Evolutionary conservation across 1,140 invertebrate species (phyloP).

Genomic region (Hycleus phaleratus): DNA sequence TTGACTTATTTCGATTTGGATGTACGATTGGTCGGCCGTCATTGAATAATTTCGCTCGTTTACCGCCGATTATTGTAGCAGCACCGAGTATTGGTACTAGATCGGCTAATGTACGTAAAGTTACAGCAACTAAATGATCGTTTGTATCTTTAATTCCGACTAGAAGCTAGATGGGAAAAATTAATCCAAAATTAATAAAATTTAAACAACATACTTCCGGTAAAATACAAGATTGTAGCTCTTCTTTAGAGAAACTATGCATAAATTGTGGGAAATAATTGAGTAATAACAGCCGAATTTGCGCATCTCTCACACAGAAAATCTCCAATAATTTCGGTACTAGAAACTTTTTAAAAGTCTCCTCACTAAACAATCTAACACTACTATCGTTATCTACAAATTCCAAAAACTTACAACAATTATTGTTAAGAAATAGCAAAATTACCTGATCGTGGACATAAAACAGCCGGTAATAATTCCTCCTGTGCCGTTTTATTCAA

Average conservation of each 20-base stretch:
- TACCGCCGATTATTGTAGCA: constrained; percentile 69
- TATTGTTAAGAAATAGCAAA: too few species aligned
- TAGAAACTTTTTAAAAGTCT: constrained; percentile 59
- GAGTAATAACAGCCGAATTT: constrained; percentile 61
- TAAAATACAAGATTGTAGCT: constrained; percentile 59
- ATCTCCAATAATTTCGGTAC: constrained; percentile 66
- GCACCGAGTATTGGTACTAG: constrained; percentile 75
- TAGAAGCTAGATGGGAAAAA: constrained; percentile 51
- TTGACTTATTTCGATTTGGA: constrained; percentile 16
- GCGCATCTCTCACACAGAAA: constrained; percentile 68
- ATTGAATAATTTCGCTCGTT: constrained; percentile 69
- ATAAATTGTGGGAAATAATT: constrained; percentile 65
- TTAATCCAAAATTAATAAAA: constrained; percentile 7
- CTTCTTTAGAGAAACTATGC: constrained; percentile 58
- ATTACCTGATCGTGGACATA: constrained; percentile 52
- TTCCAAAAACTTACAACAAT: too few species aligned
- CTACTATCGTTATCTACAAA: neutral
- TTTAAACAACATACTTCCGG: constrained; percentile 51
- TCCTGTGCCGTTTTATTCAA: constrained; percentile 68
- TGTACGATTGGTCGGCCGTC: constrained; percentile 61
- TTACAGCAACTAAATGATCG: constrained; percentile 69
- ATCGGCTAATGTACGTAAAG: constrained; percentile 68
- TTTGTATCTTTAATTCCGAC: constrained; percentile 76
- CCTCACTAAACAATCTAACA: constrained; percentile 42
- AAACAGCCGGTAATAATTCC: constrained; percentile 64